A percentile compares a stretch with the other conserved stretches of the same genome.
These are phyloP conservation scores for Bufo gargarizans DNA, from an alignment of 2,113 vertebrate genomes.

Conservation along the genomic window DNA sequence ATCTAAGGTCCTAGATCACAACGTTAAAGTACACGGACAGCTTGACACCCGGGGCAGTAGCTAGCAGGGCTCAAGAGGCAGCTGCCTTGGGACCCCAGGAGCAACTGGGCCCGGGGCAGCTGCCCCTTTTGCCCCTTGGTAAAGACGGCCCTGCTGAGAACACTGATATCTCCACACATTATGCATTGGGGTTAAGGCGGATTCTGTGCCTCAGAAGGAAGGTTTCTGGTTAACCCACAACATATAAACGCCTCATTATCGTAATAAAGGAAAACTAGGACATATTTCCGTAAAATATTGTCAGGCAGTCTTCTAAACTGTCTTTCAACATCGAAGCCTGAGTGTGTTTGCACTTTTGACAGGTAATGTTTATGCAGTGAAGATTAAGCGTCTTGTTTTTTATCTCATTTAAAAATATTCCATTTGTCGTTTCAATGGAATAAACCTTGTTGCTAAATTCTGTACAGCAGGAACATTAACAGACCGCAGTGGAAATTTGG, in stretches of 20 bases:
- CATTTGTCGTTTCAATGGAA: not conserved
- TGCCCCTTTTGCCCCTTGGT: no score
- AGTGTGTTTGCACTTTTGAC: not conserved
- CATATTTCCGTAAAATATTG: not conserved
- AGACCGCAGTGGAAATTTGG: not conserved
- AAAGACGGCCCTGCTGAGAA: no score
- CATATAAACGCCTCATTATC: not conserved
- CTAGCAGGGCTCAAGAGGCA: no score
- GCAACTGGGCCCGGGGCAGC: no score
- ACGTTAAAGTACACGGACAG: no score
- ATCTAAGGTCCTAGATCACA: no score
- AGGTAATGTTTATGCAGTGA: not conserved
- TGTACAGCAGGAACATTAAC: not conserved
- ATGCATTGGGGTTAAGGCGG: no score
- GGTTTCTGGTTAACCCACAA: not conserved
- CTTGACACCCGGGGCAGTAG: no score
- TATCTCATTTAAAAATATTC: not conserved
- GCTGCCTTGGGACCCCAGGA: no score
- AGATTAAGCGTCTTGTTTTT: not conserved
- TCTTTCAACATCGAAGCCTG: not conserved
- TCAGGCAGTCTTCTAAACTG: not conserved
- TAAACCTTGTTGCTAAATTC: not conserved
- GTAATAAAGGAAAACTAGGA: not conserved
- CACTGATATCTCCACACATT: no score
- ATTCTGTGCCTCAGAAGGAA: not conserved